These are phyloP conservation scores for Amphiduros pacificus DNA, from an alignment of 2,888 invertebrate species.

Conservation along the genomic window DNA sequence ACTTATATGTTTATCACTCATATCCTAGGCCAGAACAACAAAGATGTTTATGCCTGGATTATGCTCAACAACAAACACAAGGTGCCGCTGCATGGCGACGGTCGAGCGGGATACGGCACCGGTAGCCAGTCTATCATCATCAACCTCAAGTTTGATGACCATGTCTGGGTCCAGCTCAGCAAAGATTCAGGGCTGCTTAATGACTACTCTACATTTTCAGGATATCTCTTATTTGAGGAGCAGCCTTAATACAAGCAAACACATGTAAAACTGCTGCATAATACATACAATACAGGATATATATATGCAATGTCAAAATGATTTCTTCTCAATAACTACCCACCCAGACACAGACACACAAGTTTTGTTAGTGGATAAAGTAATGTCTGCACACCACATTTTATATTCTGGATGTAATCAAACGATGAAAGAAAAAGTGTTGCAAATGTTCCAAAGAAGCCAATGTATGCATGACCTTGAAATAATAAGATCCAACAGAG, in stretches of 20 bases:
- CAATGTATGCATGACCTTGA: no score
- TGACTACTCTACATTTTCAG: constrained; percentile 57
- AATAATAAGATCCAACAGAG: no score
- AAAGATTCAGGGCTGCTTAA: constrained; percentile 54
- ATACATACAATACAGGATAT: neutral
- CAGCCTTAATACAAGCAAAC: constrained; percentile 16
- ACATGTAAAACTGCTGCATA: neutral
- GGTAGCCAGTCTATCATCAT: constrained; percentile 55
- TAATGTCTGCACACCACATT: no score
- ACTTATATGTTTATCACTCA: constrained; percentile 55
- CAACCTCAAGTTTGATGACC: constrained; percentile 46
- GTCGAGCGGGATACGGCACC: constrained; percentile 52
- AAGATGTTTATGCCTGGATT: constrained; percentile 54
- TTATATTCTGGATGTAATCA: no score
- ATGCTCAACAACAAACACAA: constrained; percentile 55
- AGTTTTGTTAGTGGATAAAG: neutral
- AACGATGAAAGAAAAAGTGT: no score
- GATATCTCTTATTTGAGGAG: constrained; percentile 49
- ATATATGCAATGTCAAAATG: neutral
- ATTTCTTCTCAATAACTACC: neutral
- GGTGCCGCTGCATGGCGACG: constrained; percentile 54
- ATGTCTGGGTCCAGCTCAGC: constrained; percentile 53
- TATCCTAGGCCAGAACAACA: constrained; percentile 49
- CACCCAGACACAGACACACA: no score
- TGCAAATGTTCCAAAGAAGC: no score